Percentiles rank a stretch among this genome's conserved stretches.
Evolutionary conservation across 1,140 invertebrate species (phyloP).

Genomic region (Tetragnatha versicolor): DNA sequence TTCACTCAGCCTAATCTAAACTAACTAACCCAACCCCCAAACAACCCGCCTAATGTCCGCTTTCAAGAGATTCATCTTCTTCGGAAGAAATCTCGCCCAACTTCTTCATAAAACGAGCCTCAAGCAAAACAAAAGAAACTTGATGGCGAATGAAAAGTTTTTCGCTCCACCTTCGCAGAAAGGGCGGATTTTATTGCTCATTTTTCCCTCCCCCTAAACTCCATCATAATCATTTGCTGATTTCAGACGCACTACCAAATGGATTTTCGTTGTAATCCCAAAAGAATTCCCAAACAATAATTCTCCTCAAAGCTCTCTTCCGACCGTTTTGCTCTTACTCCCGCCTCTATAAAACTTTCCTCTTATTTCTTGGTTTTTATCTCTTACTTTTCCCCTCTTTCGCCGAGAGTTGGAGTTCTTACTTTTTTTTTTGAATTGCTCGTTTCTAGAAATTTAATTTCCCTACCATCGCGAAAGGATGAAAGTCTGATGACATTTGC

Average conservation of each 20-base stretch:
- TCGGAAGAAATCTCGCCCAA: neutral
- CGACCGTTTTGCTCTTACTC: neutral
- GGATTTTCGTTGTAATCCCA: constrained; percentile 47
- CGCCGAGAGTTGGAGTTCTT: no score
- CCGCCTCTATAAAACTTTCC: neutral
- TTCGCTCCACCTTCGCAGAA: neutral
- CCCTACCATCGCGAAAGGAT: neutral
- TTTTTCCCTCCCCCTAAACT: neutral
- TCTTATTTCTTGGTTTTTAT: neutral
- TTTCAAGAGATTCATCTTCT: neutral
- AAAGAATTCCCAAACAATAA: constrained; percentile 43
- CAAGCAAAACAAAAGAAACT: neutral
- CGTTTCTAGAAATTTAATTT: constrained; percentile 41
- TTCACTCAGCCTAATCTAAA: no score
- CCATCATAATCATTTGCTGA: constrained; percentile 47
- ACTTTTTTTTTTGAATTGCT: no score
- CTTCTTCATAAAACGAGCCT: constrained; percentile 4
- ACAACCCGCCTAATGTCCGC: no score
- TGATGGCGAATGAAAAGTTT: constrained; percentile 16
- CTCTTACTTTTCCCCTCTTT: no score
- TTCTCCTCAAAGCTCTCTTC: constrained; percentile 31
- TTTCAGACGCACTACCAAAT: constrained; percentile 35
- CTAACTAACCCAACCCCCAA: no score
- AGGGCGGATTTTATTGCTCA: constrained; percentile 13
- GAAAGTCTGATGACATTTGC: neutral